Evolutionary conservation across 64 coral and sea anemone species (phyloP).

Genomic region (Hydrozoanthus tunicans): DNA sequence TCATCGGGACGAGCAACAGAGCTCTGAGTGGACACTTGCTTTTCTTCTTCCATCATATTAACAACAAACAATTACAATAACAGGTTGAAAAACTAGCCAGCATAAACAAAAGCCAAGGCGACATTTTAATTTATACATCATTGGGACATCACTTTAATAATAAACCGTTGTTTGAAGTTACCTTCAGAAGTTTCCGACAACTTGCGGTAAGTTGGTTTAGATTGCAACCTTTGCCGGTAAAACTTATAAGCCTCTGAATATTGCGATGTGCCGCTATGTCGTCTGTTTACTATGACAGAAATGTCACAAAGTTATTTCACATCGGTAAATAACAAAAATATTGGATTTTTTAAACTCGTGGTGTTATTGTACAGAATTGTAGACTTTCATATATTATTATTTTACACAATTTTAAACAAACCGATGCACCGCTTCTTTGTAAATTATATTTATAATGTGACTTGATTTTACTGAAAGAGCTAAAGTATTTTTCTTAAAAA

Average conservation of each 20-base stretch:
- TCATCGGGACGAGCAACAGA: neutral
- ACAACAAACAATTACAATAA: constrained; percentile 34
- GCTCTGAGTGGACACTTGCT: neutral
- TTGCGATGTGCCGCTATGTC: constrained; percentile 50
- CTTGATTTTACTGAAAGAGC: neutral
- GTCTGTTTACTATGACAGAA: constrained; percentile 35
- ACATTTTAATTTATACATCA: constrained; percentile 39
- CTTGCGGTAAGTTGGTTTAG: constrained; percentile 56
- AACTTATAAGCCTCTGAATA: neutral
- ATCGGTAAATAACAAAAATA: constrained; percentile 32
- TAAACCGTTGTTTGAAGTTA: constrained; percentile 25
- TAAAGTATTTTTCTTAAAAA: neutral
- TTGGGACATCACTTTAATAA: constrained; percentile 27
- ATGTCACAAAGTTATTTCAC: constrained; percentile 45
- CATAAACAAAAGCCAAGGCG: constrained; percentile 8
- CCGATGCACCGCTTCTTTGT: constrained; percentile 10
- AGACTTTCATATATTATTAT: constrained; percentile 18
- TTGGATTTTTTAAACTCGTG: constrained; percentile 38
- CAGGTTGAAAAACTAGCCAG: constrained; percentile 3
- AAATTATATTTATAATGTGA: constrained; percentile 32
- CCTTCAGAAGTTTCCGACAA: constrained; percentile 48
- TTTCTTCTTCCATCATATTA: neutral
- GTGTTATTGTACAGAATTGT: constrained; percentile 37
- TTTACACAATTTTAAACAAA: constrained; percentile 53
- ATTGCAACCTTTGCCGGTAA: constrained; percentile 19